These are phyloP conservation scores for Naja naja DNA, from an alignment of 2,113 vertebrate species.

Conservation along the genomic window DNA sequence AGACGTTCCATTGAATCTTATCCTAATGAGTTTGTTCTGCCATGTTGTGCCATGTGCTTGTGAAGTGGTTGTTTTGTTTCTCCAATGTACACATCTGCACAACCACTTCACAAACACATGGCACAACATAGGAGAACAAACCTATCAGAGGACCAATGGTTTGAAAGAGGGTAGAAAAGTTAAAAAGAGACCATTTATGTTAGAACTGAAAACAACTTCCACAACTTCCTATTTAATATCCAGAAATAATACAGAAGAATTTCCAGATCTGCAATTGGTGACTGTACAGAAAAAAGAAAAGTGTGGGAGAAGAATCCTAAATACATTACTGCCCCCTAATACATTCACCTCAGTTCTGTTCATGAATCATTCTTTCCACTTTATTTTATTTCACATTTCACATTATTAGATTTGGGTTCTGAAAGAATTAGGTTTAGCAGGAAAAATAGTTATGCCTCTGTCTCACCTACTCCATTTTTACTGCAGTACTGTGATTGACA, in stretches of 20 bases:
- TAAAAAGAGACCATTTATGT: background rate
- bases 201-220: background rate
- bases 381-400: background rate
- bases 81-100: background rate
- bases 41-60: background rate
- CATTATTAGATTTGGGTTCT: background rate
- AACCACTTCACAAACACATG: background rate
- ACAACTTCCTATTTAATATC: background rate
- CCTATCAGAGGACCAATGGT: background rate
- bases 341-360: background rate
- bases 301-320: background rate
- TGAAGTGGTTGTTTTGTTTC: background rate
- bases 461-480: background rate
- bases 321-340: background rate
- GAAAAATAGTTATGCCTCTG: background rate
- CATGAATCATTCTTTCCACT: background rate
- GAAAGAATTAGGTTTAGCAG: background rate
- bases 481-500: background rate
- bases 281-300: background rate
- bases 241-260: background rate
- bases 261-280: background rate
- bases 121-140: background rate
- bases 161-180: background rate
- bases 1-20: background rate
- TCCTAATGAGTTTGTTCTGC: background rate